Evolutionary conservation across 2,113 vertebrate genomes (phyloP).

Genomic region (Deroptyus accipitrinus): DNA sequence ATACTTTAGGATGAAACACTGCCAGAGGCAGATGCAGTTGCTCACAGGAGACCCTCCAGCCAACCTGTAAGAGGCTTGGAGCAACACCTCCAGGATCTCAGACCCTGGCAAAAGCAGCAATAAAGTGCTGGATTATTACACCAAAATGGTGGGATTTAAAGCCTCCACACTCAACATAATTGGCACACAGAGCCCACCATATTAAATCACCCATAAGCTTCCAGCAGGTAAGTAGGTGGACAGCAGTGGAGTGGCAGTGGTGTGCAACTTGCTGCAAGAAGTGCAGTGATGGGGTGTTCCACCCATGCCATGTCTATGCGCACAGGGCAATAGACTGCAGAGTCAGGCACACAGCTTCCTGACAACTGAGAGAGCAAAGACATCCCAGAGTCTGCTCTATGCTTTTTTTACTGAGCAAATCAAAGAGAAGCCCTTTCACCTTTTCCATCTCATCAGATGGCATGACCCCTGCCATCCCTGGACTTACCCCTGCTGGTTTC

Average conservation of each 20-base stretch:
- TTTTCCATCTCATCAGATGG: not conserved
- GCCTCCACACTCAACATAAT: not conserved
- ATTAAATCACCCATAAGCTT: not conserved
- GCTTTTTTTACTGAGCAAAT: not conserved
- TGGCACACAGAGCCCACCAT: not conserved
- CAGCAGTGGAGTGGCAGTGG: not conserved
- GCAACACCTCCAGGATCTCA: not conserved
- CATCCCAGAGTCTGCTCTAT: not conserved
- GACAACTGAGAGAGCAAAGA: not conserved
- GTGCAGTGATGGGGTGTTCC: rapidly evolving
- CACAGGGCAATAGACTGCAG: not conserved
- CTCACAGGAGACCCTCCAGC: not conserved
- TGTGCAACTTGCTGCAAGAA: not conserved
- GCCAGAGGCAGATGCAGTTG: not conserved
- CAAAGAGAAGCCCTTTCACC: not conserved
- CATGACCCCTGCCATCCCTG: not conserved
- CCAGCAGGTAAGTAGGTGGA: not conserved
- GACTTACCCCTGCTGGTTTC: not conserved
- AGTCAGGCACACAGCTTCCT: not conserved
- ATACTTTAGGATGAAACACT: not conserved
- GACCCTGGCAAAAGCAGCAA: not conserved
- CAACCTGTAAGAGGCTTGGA: not conserved
- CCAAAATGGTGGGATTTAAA: not conserved
- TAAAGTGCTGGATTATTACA: not conserved
- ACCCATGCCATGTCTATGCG: not conserved